Base-by-base conservation (phyloP, 2,888 invertebrate genomes). In the Platerodrilus igneus region DNA sequence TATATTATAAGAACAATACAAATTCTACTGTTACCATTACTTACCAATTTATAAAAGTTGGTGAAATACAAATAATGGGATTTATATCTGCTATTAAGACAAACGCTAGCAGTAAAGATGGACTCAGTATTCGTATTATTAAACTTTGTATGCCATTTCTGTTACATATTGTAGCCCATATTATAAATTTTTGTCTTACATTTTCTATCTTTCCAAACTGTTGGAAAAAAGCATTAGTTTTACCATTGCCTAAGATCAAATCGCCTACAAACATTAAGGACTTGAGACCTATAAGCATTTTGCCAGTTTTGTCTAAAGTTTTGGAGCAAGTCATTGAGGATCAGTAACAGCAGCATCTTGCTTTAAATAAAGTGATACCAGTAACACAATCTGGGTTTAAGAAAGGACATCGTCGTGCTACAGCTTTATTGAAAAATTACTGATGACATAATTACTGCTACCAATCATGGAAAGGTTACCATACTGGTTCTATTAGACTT, bases 211-310 rank as follows among this genome's bases (percentile, higher is more conserved):
- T 52, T 38, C 57, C 55, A 5, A 30, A 27, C 1, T 4, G 11
- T n/a, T 57, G 57, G 55, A 57, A 58, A 31, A 30, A 13, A n/a
- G 54, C 58, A 0, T 1, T 55, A 1, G 29, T 58, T 2, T 35
- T 20, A 4, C 56, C 57, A 0, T 27, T 57, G 0, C 53, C 52
- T 0, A 60, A 60, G 41, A 42, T 28, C 14, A 19, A 31, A 7
- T 11, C 21, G 9, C 49, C 52, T 2, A 20, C 22, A 0, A 33
- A 6, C 2, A 26, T 45, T 2, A 43, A 38, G 6, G 55, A 60
- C 18, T 37, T 53, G 4, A 26, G 57, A 4, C 57, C 59, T 0
- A 56, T 60, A 1, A 48, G 55, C 11, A 22, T 56, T 1, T 33
- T 54, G 2, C 41, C 48, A 3, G 27, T 34, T 8, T 4, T 55